Percentiles rank a stretch among this genome's conserved stretches.
These are phyloP conservation scores for Cryptoprocta ferox DNA, from an alignment of 2,797 vertebrate species.

Conservation along the genomic window DNA sequence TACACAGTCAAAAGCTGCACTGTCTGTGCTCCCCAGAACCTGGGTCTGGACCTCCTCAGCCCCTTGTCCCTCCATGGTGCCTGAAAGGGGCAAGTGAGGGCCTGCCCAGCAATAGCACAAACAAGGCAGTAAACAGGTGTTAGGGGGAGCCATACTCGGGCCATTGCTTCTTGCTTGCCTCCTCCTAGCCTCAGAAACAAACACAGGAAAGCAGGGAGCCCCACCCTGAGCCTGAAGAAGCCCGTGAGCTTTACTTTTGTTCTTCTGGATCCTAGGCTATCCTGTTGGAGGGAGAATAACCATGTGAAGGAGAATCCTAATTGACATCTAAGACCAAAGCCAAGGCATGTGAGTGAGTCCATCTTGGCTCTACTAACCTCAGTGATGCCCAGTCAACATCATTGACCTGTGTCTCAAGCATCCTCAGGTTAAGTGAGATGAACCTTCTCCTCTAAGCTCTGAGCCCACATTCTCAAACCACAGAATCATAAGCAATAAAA, in stretches of 20 bases:
- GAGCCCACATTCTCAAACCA: not conserved
- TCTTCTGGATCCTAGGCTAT: not conserved
- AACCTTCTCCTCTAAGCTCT: not conserved
- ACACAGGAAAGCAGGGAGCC: not conserved
- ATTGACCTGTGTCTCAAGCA: not conserved
- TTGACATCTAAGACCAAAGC: not conserved
- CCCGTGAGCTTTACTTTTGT: not conserved
- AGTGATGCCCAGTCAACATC: not conserved
- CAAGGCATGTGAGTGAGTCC: not conserved
- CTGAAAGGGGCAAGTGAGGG: not conserved
- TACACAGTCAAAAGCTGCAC: not conserved
- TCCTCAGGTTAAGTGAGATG: not conserved
- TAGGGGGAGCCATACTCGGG: not conserved
- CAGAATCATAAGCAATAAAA: not conserved
- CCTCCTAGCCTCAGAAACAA: not conserved
- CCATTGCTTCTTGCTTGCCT: not conserved
- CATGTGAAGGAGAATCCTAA: not conserved
- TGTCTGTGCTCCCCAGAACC: not conserved
- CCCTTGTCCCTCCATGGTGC: not conserved
- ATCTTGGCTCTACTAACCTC: not conserved
- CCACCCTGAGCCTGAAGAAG: not conserved
- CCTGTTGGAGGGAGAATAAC: not conserved
- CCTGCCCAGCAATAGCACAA: not conserved
- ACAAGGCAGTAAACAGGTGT: not conserved
- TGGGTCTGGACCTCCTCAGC: not conserved